phyloP scores from a whole-genome alignment of 2,888 invertebrate genomes.

The Fragum whitleyi region DNA sequence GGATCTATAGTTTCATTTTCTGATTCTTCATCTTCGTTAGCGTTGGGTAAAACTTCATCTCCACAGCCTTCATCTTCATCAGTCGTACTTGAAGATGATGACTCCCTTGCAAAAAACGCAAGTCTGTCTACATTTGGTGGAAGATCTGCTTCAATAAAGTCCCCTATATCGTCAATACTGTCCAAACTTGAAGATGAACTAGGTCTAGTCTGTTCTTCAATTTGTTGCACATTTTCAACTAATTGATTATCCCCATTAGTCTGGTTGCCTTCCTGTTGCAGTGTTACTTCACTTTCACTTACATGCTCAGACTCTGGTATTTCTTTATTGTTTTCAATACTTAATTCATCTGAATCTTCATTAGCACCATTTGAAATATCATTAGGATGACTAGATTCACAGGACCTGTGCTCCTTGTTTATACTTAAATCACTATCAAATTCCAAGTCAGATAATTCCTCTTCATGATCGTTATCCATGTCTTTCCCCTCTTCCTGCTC shows the following conservation, averaged over 20 bases:
- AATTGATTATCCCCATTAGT: slow-evolving; percentile 19
- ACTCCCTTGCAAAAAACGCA: slow-evolving; percentile 74
- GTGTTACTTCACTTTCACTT: not conserved
- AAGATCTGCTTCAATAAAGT: slow-evolving; percentile 83
- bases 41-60: slow-evolving; percentile 57
- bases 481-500: not conserved
- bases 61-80: slow-evolving; percentile 74
- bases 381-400: slow-evolving; percentile 29
- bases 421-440: not conserved
- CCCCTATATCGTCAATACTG: slow-evolving; percentile 80
- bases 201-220: slow-evolving; percentile 5
- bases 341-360: slow-evolving; percentile 16
- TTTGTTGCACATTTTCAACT: slow-evolving; percentile 21
- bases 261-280: slow-evolving; percentile 15
- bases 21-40: slow-evolving; percentile 56
- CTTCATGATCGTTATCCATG: not conserved
- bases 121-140: slow-evolving; percentile 75
- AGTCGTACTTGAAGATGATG: slow-evolving; percentile 69
- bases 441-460: not conserved
- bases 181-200: slow-evolving; percentile 54
- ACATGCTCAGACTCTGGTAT: not conserved
- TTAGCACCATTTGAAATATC: slow-evolving; percentile 41
- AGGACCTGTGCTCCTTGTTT: not conserved
- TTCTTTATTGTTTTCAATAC: slow-evolving; percentile 16
- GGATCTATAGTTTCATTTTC: slow-evolving; percentile 67